Evolutionary conservation across 2,888 invertebrate species (phyloP), one percentile per base, ranked within the genome.

Genomic region (Diplazon laetatorius): DNA sequence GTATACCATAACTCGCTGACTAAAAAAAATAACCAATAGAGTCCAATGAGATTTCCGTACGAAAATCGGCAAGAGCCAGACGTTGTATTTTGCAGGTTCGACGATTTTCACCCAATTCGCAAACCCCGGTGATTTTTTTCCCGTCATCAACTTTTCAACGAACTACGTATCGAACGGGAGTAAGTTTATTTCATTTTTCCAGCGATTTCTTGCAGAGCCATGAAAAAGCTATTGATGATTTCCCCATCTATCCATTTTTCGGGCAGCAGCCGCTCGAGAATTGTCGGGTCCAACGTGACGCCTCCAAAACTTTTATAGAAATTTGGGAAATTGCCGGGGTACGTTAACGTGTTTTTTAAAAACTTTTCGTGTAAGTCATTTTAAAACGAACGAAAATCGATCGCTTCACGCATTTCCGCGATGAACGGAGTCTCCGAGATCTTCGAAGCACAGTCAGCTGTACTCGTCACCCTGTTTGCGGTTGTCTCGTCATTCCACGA

Each of bases 191-290:
- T 20, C 12, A 48, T 42, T 52, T 18, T 55, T 14, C 25, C 5
- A 1, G 65, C 55, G 16, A 63, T 46, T 57, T 72, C 63, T 8
- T 25, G 44, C 8, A 65, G 30, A 6, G 52, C 14, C 10, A 52
- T 39, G 5, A 66, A 66, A 39, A 66, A 66, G 37, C 66, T 39
- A 20, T 66, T 52, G 9, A 66, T 52, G 1, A 66, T 25, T 42
- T 66, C 52, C 16, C 42, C 66, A 18, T 52, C 66, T 20, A 66
- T 14, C 52, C 66, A 66, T 39, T 66, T 66, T 9, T 66, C 66
- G 14, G 52, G 39, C n/a, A 25, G 22, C 20, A 66, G 37, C 39
- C 66, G 18, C 3, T 2, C 37, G n/a, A 66, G 50, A 2, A 66
- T 12, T 22, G n/a, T 4, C 6, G 52, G 8, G 14, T 55, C 14